A percentile compares a stretch with the other conserved stretches of the same genome.
Conservation (phyloP, 2,888 invertebrate species). For the Epistrophe grossulariae region DNA sequence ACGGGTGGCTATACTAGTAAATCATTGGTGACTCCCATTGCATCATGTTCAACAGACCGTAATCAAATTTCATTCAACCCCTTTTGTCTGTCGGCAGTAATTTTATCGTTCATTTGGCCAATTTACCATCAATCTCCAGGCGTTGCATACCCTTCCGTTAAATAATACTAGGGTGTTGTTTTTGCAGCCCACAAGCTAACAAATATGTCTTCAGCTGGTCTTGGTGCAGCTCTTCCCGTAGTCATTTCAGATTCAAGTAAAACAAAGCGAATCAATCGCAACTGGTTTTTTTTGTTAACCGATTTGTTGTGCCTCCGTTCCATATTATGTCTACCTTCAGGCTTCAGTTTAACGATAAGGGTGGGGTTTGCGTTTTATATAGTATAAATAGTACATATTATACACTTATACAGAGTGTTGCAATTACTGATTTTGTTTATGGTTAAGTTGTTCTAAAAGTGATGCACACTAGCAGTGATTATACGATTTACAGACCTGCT, state of each 20-base stretch:
- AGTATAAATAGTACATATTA: too few relatives aligned
- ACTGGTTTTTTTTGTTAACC: conserved; percentile 43
- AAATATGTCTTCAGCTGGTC: neutral
- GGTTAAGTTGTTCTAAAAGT: conserved; percentile 65
- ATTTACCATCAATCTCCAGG: conserved; percentile 41
- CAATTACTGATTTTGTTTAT: conserved; percentile 71
- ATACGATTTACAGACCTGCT: conserved; percentile 68
- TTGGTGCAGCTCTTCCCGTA: neutral
- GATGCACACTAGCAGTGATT: conserved; percentile 77
- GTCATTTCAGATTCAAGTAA: neutral
- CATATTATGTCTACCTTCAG: neutral
- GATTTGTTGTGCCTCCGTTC: conserved; percentile 52
- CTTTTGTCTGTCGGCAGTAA: conserved; percentile 41
- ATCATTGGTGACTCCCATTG: conserved; percentile 49
- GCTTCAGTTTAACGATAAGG: conserved; percentile 47
- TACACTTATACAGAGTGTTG: conserved; percentile 45
- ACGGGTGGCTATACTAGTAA: conserved; percentile 16
- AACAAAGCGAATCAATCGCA: conserved; percentile 62
- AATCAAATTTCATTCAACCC: conserved; percentile 63
- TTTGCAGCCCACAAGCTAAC: conserved; percentile 1
- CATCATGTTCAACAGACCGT: conserved; percentile 55
- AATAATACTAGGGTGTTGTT: neutral
- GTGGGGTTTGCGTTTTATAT: conserved; percentile 1
- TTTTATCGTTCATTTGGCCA: conserved; percentile 53
- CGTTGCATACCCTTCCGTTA: neutral